phyloP scores from a whole-genome alignment of 2,797 vertebrate species.

The Glossophaga mutica region DNA sequence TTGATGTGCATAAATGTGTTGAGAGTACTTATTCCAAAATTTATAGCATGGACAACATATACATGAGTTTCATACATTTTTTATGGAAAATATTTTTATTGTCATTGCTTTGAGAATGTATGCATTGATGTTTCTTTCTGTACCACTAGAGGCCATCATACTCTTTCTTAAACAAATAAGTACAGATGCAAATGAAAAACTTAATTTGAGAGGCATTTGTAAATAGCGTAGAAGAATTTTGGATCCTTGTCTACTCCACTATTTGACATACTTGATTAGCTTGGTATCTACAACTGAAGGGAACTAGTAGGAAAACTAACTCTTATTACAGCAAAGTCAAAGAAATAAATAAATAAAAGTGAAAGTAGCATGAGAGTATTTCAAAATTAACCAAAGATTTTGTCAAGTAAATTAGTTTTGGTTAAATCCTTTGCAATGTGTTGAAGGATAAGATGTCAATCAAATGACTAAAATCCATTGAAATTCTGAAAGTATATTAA shows the following conservation, averaged over 20 bases:
- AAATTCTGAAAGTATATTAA: background rate
- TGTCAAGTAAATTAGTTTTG: background rate
- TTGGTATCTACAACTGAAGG: background rate
- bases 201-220: constrained; percentile 50
- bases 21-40: background rate
- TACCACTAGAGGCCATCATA: constrained; percentile 85
- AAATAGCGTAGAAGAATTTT: constrained; percentile 37
- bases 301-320: background rate
- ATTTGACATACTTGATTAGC: background rate
- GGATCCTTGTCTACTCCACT: background rate
- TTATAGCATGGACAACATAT: background rate
- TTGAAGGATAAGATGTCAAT: background rate
- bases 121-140: constrained; percentile 57
- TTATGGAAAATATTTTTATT: background rate
- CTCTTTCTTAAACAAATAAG: constrained; percentile 80
- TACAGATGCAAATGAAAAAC: constrained; percentile 73
- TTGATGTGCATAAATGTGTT: background rate
- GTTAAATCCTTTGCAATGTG: background rate
- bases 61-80: background rate
- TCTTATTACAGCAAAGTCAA: background rate
- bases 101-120: constrained; percentile 35
- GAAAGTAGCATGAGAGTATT: background rate
- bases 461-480: background rate
- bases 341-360: background rate
- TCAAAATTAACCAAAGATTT: background rate